phyloP scores from a whole-genome alignment of 2,888 invertebrate species.

The Morpho deidamia region DNA sequence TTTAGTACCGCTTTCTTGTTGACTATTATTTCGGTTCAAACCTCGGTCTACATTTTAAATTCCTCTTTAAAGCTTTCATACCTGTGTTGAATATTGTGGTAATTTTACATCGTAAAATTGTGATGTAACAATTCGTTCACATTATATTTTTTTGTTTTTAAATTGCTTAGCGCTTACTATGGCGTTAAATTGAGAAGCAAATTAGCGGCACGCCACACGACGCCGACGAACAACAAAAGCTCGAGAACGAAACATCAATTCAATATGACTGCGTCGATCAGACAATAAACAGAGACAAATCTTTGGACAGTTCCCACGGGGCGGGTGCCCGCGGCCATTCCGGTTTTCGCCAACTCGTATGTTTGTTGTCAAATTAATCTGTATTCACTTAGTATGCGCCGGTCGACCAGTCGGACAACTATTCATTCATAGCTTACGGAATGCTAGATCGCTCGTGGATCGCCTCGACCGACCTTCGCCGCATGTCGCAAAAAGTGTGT shows the following conservation, averaged over 20 bases:
- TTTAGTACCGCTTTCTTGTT: too few species aligned
- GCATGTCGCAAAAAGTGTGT: constrained; percentile 36
- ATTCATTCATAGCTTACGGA: constrained; percentile 76
- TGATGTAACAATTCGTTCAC: not conserved
- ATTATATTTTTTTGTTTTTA: constrained; percentile 3
- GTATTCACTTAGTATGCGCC: constrained; percentile 67
- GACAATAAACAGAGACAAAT: constrained; percentile 59
- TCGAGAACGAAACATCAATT: constrained; percentile 23
- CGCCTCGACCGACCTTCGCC: constrained; percentile 65
- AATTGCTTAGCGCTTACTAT: constrained; percentile 6
- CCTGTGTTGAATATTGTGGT: too few species aligned
- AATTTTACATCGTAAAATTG: not conserved
- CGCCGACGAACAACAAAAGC: constrained; percentile 30
- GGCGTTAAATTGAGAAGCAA: constrained; percentile 39
- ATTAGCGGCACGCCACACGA: constrained; percentile 41
- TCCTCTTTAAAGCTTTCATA: too few species aligned
- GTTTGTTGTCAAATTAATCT: constrained; percentile 78
- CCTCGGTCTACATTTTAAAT: too few species aligned
- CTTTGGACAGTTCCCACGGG: constrained; percentile 61
- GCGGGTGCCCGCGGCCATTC: constrained; percentile 61
- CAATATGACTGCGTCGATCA: constrained; percentile 32
- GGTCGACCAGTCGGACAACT: constrained; percentile 66
- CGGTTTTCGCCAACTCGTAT: constrained; percentile 73
- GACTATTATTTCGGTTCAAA: too few species aligned
- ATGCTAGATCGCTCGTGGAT: constrained; percentile 72